Conservation (phyloP, 2,113 vertebrate species). For the Vulpes ferrilata region DNA sequence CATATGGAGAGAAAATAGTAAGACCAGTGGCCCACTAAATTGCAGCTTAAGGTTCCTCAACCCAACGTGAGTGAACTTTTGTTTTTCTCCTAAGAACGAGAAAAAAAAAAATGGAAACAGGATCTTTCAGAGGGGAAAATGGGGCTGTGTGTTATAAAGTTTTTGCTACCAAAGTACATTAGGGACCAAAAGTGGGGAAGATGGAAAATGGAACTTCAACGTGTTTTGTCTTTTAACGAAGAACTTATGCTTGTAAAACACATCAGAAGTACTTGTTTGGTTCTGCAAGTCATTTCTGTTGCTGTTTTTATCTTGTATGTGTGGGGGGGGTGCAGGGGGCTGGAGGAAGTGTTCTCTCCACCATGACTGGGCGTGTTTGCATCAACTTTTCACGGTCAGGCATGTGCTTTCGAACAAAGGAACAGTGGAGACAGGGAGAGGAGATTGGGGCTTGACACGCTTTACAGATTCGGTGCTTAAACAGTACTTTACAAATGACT, state of each 20-base stretch:
- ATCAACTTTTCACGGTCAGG: slow-evolving; percentile 79
- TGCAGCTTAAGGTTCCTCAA: slow-evolving; percentile 29
- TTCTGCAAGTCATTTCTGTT: slow-evolving; percentile 80
- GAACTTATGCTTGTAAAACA: slow-evolving; percentile 85
- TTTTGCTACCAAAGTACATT: slow-evolving; percentile 64
- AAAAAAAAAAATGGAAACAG: slow-evolving; percentile 55
- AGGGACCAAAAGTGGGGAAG: slow-evolving; percentile 58
- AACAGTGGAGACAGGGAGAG: slow-evolving; percentile 69
- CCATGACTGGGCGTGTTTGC: slow-evolving; percentile 77
- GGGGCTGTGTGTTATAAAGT: slow-evolving; percentile 54
- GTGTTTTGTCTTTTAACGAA: slow-evolving; percentile 80
- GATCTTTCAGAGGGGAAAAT: background rate
- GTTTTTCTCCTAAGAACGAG: background rate
- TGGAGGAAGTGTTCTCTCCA: slow-evolving; percentile 61
- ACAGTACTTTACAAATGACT: slow-evolving; percentile 84
- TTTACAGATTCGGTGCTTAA: slow-evolving; percentile 85
- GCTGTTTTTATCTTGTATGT: slow-evolving; percentile 64
- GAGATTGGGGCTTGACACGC: slow-evolving; percentile 68
- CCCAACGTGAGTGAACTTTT: background rate
- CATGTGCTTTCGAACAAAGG: slow-evolving; percentile 82
- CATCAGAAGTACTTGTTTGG: slow-evolving; percentile 70
- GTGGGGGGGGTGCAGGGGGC: background rate
- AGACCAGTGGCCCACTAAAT: slow-evolving; percentile 37
- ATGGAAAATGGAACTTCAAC: slow-evolving; percentile 62
- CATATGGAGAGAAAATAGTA: slow-evolving; percentile 36